Evolutionary conservation across 2,113 vertebrate genomes (phyloP).

Genomic region (Gasterosteus aculeatus): DNA sequence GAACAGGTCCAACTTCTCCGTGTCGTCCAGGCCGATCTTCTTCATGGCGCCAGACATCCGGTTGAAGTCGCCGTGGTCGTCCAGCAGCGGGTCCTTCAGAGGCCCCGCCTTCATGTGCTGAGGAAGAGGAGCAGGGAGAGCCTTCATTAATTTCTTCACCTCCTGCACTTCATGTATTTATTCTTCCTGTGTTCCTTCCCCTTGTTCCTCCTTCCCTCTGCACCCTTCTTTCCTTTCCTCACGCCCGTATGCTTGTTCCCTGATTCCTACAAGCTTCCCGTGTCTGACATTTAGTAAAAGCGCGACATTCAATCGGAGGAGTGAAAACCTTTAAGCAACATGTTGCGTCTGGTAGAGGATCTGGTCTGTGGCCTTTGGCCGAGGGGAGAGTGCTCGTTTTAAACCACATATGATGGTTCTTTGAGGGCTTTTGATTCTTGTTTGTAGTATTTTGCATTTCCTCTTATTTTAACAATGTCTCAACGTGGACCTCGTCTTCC

Average conservation of each 20-base stretch:
- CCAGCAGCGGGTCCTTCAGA: constrained; percentile 94
- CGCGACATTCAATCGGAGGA: too few species aligned
- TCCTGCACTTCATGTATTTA: background rate
- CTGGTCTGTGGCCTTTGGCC: too few species aligned
- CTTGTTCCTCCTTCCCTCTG: background rate
- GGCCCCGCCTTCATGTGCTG: constrained; percentile 92
- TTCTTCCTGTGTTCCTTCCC: background rate
- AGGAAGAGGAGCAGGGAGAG: background rate
- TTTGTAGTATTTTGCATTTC: too few species aligned
- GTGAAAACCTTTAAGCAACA: too few species aligned
- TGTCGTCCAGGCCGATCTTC: constrained; percentile 94
- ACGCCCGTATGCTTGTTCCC: too few species aligned
- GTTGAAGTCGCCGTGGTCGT: constrained; percentile 93
- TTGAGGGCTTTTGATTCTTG: too few species aligned
- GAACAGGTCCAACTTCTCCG: constrained; percentile 96
- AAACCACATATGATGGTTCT: too few species aligned
- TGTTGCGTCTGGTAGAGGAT: too few species aligned
- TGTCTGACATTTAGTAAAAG: too few species aligned
- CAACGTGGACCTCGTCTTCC: too few species aligned
- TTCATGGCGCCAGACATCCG: constrained; percentile 97
- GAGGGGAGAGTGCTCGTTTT: too few species aligned
- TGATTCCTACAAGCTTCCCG: background rate
- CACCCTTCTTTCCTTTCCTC: background rate
- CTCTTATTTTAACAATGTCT: too few species aligned
- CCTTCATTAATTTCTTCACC: background rate